Evolutionary conservation across 92 coral and sea anemone genomes (phyloP).

Genomic region (Meandrina meandrites): DNA sequence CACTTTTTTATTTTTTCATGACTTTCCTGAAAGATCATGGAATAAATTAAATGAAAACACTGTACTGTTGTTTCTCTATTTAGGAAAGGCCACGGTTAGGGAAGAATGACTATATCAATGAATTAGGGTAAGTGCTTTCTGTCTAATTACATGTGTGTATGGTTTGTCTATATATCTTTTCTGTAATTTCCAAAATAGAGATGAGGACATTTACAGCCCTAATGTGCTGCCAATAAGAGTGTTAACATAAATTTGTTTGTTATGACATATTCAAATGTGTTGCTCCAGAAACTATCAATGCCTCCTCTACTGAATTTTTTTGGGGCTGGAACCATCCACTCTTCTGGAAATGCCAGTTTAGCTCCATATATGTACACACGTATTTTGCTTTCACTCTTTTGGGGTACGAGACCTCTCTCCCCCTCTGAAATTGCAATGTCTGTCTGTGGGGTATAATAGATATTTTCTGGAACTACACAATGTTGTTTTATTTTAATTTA

Average conservation of each 20-base stretch:
- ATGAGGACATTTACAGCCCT: not conserved
- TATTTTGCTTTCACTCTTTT: too few relatives aligned
- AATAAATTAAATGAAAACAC: too few relatives aligned
- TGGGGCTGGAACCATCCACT: too few relatives aligned
- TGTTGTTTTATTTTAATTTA: not conserved
- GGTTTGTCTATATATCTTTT: not conserved
- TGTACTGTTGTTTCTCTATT: not conserved
- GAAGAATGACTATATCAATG: conserved; percentile 57
- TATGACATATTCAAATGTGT: not conserved
- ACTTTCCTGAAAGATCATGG: not conserved
- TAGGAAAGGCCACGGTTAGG: conserved; percentile 56
- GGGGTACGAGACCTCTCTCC: too few relatives aligned
- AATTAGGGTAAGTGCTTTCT: conserved; percentile 53
- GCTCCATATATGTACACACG: too few relatives aligned
- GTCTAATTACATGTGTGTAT: not conserved
- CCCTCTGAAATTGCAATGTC: too few relatives aligned
- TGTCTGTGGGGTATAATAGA: too few relatives aligned
- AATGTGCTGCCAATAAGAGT: not conserved
- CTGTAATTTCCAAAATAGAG: not conserved
- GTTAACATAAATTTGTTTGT: not conserved
- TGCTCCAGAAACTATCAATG: too few relatives aligned
- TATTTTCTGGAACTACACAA: too few relatives aligned
- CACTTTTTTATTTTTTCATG: too few relatives aligned
- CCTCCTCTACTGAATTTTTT: too few relatives aligned
- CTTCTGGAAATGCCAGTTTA: too few relatives aligned